Conservation (phyloP, 2,888 invertebrate species). For the Zygogramma bicolorata region DNA sequence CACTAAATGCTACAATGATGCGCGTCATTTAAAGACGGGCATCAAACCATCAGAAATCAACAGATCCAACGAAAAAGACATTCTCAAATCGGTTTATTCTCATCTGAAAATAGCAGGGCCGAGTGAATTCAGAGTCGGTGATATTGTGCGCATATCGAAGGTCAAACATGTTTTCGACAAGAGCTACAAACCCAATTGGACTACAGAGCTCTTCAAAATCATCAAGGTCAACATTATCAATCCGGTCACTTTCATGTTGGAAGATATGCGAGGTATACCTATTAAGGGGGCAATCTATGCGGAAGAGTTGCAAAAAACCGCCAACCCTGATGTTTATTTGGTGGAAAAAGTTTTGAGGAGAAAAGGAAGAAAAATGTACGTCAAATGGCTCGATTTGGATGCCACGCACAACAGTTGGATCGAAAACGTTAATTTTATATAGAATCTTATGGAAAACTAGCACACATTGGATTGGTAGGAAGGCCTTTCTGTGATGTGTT, state of each 20-base stretch:
- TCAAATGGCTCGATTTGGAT: constrained; percentile 27
- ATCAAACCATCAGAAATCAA: too few species aligned
- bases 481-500: background rate
- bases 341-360: constrained; percentile 37
- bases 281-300: constrained; percentile 56
- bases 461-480: background rate
- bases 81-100: background rate
- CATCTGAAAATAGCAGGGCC: background rate
- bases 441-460: background rate
- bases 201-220: constrained; percentile 59
- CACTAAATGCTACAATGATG: too few species aligned
- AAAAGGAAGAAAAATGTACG: constrained; percentile 26
- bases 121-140: background rate
- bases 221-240: constrained; percentile 51
- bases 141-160: background rate
- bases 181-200: constrained; percentile 50
- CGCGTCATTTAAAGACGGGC: too few species aligned
- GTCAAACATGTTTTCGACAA: constrained; percentile 25
- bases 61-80: too few species aligned
- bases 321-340: constrained; percentile 49
- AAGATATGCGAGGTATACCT: too few species aligned
- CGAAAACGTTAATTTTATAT: background rate
- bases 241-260: constrained; percentile 55
- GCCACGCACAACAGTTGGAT: background rate
- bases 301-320: constrained; percentile 49